Conservation (phyloP, 1,140 invertebrate species). For the Pogonus chalceus region DNA sequence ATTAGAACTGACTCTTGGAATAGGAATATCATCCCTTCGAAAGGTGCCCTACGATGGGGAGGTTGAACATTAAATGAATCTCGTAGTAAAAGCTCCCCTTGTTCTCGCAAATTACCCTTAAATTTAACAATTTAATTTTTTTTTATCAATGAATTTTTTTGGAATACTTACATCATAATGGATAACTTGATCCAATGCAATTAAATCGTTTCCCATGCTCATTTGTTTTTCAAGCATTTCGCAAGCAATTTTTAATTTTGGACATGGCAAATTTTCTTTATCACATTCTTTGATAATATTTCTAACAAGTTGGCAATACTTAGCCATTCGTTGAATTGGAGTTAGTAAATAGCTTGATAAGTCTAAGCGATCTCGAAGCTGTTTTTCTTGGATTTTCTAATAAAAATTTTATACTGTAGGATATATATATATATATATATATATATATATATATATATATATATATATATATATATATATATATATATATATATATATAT, state of each 20-base stretch:
- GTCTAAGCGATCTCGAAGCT: conserved; percentile 21
- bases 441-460: background rate
- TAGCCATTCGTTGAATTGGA: conserved; percentile 27
- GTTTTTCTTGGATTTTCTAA: conserved; percentile 16
- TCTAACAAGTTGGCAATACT: conserved; percentile 26
- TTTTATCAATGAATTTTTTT: background rate
- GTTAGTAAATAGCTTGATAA: conserved; percentile 25
- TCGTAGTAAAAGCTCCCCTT: conserved; percentile 25
- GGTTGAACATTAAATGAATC: conserved; percentile 23
- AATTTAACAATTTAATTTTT: conserved; percentile 5
- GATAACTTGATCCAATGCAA: conserved; percentile 19
- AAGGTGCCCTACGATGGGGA: conserved; percentile 16
- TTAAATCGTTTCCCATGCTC: conserved; percentile 25
- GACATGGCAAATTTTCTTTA: conserved; percentile 16
- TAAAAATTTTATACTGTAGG: background rate
- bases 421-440: background rate
- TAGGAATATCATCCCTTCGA: conserved; percentile 24
- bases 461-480: background rate
- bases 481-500: background rate
- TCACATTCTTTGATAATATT: conserved; percentile 22
- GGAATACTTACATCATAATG: conserved; percentile 3
- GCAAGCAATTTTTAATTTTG: conserved; percentile 16
- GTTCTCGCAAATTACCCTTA: conserved; percentile 19
- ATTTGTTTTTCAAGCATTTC: conserved; percentile 22
- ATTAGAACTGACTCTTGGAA: conserved; percentile 18